Evolutionary conservation across 2,113 vertebrate genomes (phyloP).

Genomic region (Tetrao urogallus): DNA sequence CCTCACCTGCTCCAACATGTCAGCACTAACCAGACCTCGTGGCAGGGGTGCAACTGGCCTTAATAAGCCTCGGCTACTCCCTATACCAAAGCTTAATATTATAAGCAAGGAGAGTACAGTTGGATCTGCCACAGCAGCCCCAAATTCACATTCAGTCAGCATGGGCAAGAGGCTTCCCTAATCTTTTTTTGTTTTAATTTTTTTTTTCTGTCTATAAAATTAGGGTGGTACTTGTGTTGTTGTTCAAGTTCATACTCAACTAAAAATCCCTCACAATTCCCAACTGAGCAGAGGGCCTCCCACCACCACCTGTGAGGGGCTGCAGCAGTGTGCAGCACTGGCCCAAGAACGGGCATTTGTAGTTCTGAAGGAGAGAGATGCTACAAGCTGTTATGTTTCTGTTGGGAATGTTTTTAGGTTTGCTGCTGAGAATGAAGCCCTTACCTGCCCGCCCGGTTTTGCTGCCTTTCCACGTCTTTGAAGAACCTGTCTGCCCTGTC

Average conservation of each 20-base stretch:
- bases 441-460: constrained; percentile 36
- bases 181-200: background rate
- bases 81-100: background rate
- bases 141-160: background rate
- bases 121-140: background rate
- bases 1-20: background rate
- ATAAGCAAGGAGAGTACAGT: background rate
- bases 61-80: background rate
- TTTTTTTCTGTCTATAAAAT: background rate
- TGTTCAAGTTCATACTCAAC: background rate
- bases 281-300: background rate
- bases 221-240: background rate
- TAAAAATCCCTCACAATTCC: background rate
- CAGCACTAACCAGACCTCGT: background rate
- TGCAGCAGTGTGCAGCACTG: background rate
- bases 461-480: constrained; percentile 15
- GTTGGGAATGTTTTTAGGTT: background rate
- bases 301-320: fast-evolving
- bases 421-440: background rate
- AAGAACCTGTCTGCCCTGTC: constrained; percentile 27
- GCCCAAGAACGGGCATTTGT: background rate
- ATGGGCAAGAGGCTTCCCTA: background rate
- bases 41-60: background rate
- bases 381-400: background rate
- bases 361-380: background rate